These are phyloP conservation scores for Parus major DNA, from an alignment of 2,113 vertebrate species.

Conservation along the genomic window DNA sequence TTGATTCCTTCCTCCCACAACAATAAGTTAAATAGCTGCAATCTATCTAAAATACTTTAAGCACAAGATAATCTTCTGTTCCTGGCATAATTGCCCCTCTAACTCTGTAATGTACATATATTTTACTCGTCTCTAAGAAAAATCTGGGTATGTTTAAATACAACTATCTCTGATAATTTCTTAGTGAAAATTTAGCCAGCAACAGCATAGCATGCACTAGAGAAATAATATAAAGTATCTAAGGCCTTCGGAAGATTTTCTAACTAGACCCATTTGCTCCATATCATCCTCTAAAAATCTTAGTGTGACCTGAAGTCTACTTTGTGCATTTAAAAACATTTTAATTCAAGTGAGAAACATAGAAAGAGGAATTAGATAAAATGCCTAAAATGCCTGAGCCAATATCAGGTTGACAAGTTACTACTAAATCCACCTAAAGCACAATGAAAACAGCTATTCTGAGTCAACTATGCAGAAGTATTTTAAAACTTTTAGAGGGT, in stretches of 20 bases:
- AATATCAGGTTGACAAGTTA: neutral
- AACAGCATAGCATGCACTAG: neutral
- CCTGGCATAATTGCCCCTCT: constrained; percentile 32
- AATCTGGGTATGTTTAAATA: constrained; percentile 35
- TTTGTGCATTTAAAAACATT: neutral
- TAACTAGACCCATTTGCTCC: neutral
- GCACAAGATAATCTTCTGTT: constrained; percentile 52
- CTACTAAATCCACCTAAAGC: neutral
- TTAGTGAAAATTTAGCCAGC: neutral
- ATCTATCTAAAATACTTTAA: constrained; percentile 54
- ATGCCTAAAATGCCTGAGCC: neutral
- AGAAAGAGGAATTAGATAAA: neutral
- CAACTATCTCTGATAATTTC: neutral
- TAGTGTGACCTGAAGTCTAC: neutral
- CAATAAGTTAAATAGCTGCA: constrained; percentile 53
- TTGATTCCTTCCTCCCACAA: constrained; percentile 56
- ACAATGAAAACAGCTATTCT: neutral
- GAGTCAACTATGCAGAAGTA: neutral
- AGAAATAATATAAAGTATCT: neutral
- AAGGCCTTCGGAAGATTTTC: neutral
- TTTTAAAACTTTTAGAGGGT: neutral
- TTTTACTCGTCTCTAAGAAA: neutral
- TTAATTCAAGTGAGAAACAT: neutral
- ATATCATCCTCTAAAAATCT: neutral
- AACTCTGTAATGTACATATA: neutral